Conservation (phyloP, 2,888 invertebrate genomes). For the Ischnus inquisitorius region DNA sequence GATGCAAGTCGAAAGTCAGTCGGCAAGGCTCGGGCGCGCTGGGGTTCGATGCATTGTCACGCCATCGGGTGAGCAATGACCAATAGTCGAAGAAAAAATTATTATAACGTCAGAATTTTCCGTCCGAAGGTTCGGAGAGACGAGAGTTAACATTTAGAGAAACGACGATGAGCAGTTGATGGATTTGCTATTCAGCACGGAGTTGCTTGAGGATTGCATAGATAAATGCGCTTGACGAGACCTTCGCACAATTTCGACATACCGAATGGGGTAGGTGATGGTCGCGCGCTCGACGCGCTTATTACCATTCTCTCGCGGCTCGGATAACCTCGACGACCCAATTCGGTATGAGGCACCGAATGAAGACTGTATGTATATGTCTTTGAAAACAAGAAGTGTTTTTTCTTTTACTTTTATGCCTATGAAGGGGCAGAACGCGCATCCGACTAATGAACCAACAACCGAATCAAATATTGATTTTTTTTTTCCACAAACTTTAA, state of each 20-base stretch:
- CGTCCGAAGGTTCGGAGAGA: neutral
- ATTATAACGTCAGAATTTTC: slow-evolving; percentile 16
- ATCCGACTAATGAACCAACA: too few species aligned
- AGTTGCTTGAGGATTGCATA: slow-evolving; percentile 31
- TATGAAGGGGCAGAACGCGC: too few species aligned
- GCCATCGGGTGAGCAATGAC: slow-evolving; percentile 8
- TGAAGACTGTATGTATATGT: neutral
- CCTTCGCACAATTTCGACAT: slow-evolving; percentile 80
- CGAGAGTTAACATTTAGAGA: slow-evolving; percentile 58
- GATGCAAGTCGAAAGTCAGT: slow-evolving; percentile 60
- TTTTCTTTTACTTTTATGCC: too few species aligned
- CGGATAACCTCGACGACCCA: slow-evolving; percentile 1
- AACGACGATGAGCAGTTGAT: slow-evolving; percentile 47
- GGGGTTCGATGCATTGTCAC: slow-evolving; percentile 60
- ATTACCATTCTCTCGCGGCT: slow-evolving; percentile 77
- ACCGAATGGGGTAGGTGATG: slow-evolving; percentile 76
- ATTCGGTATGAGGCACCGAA: neutral
- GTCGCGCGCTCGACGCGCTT: slow-evolving; percentile 75
- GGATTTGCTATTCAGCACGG: slow-evolving; percentile 28
- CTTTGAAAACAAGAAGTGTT: too few species aligned
- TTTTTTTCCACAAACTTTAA: too few species aligned
- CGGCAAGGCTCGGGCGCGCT: slow-evolving; percentile 57
- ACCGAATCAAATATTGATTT: too few species aligned
- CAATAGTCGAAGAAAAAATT: slow-evolving; percentile 32
- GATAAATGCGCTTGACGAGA: slow-evolving; percentile 65